Conservation (phyloP, 2,797 vertebrate genomes). For the Eremophila alpestris region DNA sequence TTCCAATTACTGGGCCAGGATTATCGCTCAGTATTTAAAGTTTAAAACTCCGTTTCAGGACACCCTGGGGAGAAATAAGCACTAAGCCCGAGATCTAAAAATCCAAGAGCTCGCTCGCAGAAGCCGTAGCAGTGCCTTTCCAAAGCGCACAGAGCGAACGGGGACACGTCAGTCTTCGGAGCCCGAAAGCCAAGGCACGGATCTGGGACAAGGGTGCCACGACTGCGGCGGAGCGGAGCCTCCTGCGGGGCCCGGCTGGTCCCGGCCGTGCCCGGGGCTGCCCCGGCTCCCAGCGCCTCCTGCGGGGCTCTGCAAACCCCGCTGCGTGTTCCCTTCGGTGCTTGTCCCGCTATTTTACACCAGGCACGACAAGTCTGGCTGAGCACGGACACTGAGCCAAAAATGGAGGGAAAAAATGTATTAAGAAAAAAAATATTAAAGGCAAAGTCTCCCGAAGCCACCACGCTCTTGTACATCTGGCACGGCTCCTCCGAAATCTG, state of each 20-base stretch:
- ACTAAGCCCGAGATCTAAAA: background rate
- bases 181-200: background rate
- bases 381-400: background rate
- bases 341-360: background rate
- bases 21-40: background rate
- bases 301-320: background rate
- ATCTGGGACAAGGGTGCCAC: background rate
- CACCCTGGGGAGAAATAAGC: background rate
- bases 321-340: background rate
- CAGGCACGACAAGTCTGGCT: background rate
- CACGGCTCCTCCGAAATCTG: background rate
- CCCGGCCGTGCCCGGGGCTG: background rate
- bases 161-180: background rate
- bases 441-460: background rate
- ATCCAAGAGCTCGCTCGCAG: background rate
- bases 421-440: background rate
- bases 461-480: background rate
- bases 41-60: background rate
- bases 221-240: background rate
- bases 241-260: too few species aligned
- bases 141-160: background rate
- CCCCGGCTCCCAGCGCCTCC: background rate
- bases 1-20: constrained; percentile 24
- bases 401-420: background rate
- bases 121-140: background rate